Conservation (phyloP, 1,140 invertebrate species). For the Camponotus floridanus region DNA sequence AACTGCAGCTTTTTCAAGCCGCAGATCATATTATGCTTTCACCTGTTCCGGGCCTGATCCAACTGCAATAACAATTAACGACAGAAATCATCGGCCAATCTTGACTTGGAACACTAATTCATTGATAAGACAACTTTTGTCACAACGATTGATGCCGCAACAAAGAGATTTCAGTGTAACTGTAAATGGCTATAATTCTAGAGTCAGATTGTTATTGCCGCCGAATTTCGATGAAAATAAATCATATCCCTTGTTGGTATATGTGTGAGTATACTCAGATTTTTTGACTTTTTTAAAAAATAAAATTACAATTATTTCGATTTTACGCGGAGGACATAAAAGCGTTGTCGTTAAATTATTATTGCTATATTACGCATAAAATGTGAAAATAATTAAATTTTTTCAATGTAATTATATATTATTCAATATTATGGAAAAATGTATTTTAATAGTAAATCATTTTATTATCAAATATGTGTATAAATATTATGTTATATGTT, state of each 20-base stretch:
- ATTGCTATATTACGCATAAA: too few relatives aligned
- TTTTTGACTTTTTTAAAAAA: not conserved
- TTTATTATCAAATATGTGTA: not conserved
- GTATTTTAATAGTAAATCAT: not conserved
- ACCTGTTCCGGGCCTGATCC: slow-evolving; percentile 90
- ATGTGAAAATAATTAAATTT: too few relatives aligned
- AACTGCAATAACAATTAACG: slow-evolving; percentile 68
- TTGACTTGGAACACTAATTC: slow-evolving; percentile 89
- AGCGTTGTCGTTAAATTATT: too few relatives aligned
- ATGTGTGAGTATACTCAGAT: slow-evolving; percentile 78
- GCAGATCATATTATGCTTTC: slow-evolving; percentile 89
- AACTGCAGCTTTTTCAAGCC: slow-evolving; percentile 89
- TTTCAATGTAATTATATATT: too few relatives aligned
- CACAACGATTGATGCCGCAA: slow-evolving; percentile 87
- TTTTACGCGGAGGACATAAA: too few relatives aligned
- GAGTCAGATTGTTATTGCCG: slow-evolving; percentile 84
- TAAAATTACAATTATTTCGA: not conserved
- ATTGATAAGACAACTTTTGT: slow-evolving; percentile 85
- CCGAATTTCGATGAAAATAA: slow-evolving; percentile 83
- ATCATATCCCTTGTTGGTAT: slow-evolving; percentile 80
- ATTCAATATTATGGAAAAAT: not conserved
- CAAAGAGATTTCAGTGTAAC: slow-evolving; percentile 88
- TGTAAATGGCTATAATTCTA: slow-evolving; percentile 86
- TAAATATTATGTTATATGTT: not conserved
- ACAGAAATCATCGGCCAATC: slow-evolving; percentile 72